These are phyloP conservation scores for Amblyteles armatorius DNA, from an alignment of 2,888 invertebrate genomes.

Conservation along the genomic window DNA sequence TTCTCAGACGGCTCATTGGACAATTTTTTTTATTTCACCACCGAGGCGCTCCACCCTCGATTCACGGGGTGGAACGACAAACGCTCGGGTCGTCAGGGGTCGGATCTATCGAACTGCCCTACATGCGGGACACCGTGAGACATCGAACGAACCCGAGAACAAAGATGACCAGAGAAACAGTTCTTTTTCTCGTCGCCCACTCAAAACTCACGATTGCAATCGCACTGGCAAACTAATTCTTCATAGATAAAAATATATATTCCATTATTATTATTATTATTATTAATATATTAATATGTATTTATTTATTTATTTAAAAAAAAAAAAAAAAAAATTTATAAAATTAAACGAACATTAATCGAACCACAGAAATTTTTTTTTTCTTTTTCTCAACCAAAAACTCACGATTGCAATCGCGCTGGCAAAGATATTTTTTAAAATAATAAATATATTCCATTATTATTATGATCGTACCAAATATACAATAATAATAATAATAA, in stretches of 20 bases:
- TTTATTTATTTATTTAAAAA: background rate
- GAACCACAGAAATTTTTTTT: background rate
- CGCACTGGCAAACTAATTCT: too few relatives aligned
- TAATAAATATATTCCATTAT: too few relatives aligned
- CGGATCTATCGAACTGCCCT: constrained; percentile 36
- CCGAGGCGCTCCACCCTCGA: constrained; percentile 71
- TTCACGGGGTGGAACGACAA: background rate
- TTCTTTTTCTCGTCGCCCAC: background rate
- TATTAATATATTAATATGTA: background rate
- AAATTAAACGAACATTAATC: too few relatives aligned
- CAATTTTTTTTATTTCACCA: constrained; percentile 73
- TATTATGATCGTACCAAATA: too few relatives aligned
- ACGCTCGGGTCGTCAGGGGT: constrained; percentile 31
- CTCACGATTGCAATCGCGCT: too few relatives aligned
- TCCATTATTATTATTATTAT: too few relatives aligned
- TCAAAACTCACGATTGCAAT: background rate
- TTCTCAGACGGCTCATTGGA: constrained; percentile 74
- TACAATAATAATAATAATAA: too few relatives aligned
- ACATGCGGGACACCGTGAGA: background rate
- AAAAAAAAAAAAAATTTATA: background rate
- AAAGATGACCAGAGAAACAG: background rate
- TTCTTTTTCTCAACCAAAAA: background rate
- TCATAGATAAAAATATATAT: too few relatives aligned
- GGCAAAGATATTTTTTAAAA: too few relatives aligned
- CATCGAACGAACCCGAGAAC: background rate